Evolutionary conservation across 2,888 invertebrate genomes (phyloP), one percentile per base, ranked within the genome.

Genomic region (Eustalomyia histrio): DNA sequence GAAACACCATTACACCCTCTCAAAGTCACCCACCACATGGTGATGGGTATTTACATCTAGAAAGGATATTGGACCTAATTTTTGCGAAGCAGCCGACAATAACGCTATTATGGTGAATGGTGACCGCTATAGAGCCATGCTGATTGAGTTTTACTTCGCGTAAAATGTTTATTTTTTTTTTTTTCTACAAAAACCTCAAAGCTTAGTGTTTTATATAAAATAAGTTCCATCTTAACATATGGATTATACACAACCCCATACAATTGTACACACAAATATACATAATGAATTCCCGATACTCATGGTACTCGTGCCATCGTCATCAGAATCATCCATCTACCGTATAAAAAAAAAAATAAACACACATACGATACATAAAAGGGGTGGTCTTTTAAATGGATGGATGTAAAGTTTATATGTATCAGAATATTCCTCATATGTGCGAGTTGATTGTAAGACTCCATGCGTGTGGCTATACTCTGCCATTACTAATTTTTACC

Each of bases 381-480:
- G 78, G 81, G 78, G 81, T 81, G 81, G 81, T 81, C 71, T 78
- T 73, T 71, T 47, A 24, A 33, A 12, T 65, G 29, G 29, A 58
- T 67, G 55, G 16, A n/a, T n/a, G n/a, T n/a, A n/a, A 65, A 29
- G n/a, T 43, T 47, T 64, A 47, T 55, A 24, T 80, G 53, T 52
- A 43, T 29, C 29, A 72, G 80, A 58, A 18, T 35, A 57, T 69
- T 24, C 12, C 18, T 21, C 63, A 53, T 57, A 50, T 68, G 24
- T 43, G 21, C 24, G 29, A 29, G 57, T 61, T 76, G 60, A 80
- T 76, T 78, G 74, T 60, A 55, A 58, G 53, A 76, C 68, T 76
- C 72, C 76, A 82, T 79, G 76, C 75, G 79, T 72, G 76, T 76
- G n/a, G n/a, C n/a, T n/a, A 72, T 76, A 76, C 73, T 39, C 12